Evolutionary conservation across 37 sponge, comb jelly and placozoan genomes (phyloP).

Genomic region (Eunapius fragilis): DNA sequence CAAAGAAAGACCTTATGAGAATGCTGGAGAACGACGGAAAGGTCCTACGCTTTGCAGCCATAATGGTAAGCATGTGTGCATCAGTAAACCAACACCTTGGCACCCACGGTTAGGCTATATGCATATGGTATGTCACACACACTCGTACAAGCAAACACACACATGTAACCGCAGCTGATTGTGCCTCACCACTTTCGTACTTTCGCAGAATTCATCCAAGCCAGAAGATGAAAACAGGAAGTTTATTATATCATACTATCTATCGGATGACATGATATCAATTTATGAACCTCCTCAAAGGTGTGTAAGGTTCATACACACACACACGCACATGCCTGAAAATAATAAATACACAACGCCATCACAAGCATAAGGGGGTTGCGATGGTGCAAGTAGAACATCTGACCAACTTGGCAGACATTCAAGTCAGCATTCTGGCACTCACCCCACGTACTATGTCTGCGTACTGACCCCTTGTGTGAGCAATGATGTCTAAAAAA

Average conservation of each 20-base stretch:
- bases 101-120: too few relatives aligned
- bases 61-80: conserved; percentile 82
- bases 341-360: neutral
- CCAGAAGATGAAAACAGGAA: conserved; percentile 91
- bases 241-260: conserved; percentile 93
- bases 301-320: conserved; percentile 28
- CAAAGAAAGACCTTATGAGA: conserved; percentile 97
- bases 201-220: conserved; percentile 69
- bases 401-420: too few relatives aligned
- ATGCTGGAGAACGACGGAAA: conserved; percentile 97
- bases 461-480: too few relatives aligned
- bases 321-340: neutral
- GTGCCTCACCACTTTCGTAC: neutral
- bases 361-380: neutral
- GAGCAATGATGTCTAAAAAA: too few relatives aligned
- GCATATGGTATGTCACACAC: too few relatives aligned
- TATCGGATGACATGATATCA: conserved; percentile 91
- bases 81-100: too few relatives aligned
- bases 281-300: conserved; percentile 96
- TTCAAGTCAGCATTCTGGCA: too few relatives aligned
- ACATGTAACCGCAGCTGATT: neutral
- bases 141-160: neutral
- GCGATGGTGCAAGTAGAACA: too few relatives aligned
- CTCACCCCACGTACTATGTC: too few relatives aligned
- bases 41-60: conserved; percentile 86